Percentiles rank a stretch among this genome's conserved stretches.
Conservation (phyloP, 2,888 invertebrate species). For the Eupithecia pulchellata region DNA sequence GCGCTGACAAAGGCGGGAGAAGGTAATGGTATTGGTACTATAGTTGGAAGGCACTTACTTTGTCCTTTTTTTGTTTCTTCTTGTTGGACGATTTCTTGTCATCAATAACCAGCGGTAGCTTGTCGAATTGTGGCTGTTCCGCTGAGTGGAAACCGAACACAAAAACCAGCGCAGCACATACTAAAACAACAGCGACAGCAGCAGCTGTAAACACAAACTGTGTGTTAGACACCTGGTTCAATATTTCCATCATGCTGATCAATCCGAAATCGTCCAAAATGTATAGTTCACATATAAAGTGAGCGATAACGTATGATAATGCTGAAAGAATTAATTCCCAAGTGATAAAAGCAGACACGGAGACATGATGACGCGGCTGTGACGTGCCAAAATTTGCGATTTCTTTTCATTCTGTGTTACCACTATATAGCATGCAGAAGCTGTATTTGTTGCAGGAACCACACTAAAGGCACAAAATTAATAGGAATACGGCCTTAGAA, state of each 20-base stretch:
- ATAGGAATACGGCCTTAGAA: not conserved
- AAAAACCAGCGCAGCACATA: constrained; percentile 90
- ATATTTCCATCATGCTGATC: constrained; percentile 84
- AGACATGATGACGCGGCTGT: constrained; percentile 89
- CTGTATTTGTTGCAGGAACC: not conserved
- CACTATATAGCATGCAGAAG: constrained; percentile 20
- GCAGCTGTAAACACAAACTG: constrained; percentile 85
- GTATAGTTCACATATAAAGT: constrained; percentile 78
- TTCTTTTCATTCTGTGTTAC: constrained; percentile 54
- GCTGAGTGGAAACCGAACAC: constrained; percentile 92
- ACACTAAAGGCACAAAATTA: not conserved
- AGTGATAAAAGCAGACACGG: constrained; percentile 85
- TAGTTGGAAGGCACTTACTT: constrained; percentile 81
- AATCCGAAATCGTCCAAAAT: constrained; percentile 64
- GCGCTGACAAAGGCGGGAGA: constrained; percentile 60
- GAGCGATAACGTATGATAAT: constrained; percentile 79
- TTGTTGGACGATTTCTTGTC: constrained; percentile 89
- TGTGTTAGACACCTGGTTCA: constrained; percentile 84
- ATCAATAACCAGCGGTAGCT: constrained; percentile 86
- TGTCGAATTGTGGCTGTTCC: constrained; percentile 92
- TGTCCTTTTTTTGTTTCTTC: constrained; percentile 89
- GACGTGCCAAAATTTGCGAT: constrained; percentile 86
- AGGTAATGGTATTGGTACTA: constrained; percentile 45
- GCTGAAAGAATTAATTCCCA: constrained; percentile 80
- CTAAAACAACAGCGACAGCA: constrained; percentile 87